These are phyloP conservation scores for Dermochelys coriacea DNA, from an alignment of 2,797 vertebrate genomes.

Conservation along the genomic window DNA sequence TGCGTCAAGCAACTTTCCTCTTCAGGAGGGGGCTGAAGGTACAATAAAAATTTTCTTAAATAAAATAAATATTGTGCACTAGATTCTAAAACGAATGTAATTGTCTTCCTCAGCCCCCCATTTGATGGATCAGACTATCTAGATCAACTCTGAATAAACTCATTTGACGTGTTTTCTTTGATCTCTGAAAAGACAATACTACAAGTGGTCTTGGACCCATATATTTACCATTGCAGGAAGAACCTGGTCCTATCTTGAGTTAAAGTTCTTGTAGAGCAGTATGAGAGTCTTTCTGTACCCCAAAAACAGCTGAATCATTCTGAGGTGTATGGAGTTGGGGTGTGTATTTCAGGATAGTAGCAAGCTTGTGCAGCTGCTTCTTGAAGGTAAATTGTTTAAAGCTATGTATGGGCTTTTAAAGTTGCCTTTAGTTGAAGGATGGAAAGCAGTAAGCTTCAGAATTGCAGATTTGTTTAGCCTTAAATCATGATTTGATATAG, in stretches of 20 bases:
- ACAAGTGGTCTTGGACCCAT: neutral
- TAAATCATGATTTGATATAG: no score
- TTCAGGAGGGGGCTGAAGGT: slow-evolving; percentile 95
- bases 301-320: neutral
- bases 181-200: neutral
- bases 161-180: neutral
- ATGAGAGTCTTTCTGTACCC: neutral
- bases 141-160: neutral
- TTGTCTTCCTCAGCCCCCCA: neutral
- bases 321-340: neutral
- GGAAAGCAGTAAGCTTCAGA: neutral
- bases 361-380: neutral
- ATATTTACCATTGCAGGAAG: neutral
- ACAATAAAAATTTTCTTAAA: slow-evolving; percentile 33
- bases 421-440: neutral
- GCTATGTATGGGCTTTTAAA: neutral
- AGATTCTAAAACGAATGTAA: neutral
- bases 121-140: neutral
- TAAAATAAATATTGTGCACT: neutral
- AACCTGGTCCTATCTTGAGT: neutral
- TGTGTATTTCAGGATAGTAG: neutral
- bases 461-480: neutral
- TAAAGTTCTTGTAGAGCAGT: neutral
- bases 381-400: neutral
- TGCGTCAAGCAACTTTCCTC: slow-evolving; percentile 95